These are phyloP conservation scores for Myathropa florea DNA, from an alignment of 2,888 invertebrate species.

Conservation along the genomic window DNA sequence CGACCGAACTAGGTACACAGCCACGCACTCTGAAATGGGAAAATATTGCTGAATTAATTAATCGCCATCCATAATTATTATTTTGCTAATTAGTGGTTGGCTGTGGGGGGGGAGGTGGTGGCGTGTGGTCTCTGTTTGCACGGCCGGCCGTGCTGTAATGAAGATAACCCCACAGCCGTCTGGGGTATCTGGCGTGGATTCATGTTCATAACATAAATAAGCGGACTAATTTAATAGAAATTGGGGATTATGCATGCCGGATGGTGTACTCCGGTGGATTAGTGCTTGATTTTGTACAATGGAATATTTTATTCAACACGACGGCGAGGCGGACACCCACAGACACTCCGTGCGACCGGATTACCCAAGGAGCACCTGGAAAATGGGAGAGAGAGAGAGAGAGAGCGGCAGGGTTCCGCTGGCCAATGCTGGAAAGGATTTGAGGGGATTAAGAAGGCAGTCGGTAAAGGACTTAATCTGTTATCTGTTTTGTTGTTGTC, in stretches of 20 bases:
- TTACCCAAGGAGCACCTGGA: slow-evolving; percentile 50
- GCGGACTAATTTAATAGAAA: slow-evolving; percentile 67
- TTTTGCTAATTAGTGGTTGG: slow-evolving; percentile 59
- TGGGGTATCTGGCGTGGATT: slow-evolving; percentile 30
- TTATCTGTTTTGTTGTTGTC: slow-evolving; percentile 30
- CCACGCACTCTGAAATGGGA: slow-evolving; percentile 59
- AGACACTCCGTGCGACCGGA: slow-evolving; percentile 1
- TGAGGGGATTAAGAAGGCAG: slow-evolving; percentile 39
- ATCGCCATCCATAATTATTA: slow-evolving; percentile 60
- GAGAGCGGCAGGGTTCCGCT: neutral
- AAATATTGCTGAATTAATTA: slow-evolving; percentile 66
- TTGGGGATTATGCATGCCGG: slow-evolving; percentile 57
- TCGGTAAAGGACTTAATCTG: slow-evolving; percentile 35
- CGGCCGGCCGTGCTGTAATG: neutral
- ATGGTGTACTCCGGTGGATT: slow-evolving; percentile 57
- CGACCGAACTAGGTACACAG: slow-evolving; percentile 8
- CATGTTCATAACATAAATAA: slow-evolving; percentile 59
- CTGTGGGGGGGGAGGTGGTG: neutral
- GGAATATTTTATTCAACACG: slow-evolving; percentile 59
- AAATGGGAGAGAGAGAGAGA: neutral
- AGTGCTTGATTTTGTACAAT: slow-evolving; percentile 56
- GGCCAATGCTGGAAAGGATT: slow-evolving; percentile 14
- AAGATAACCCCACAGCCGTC: slow-evolving; percentile 41
- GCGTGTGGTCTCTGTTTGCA: neutral
- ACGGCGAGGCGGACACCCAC: neutral